A percentile compares a stretch with the other conserved stretches of the same genome.
Evolutionary conservation across 2,888 invertebrate species (phyloP).

Genomic region (Pachliopta kotzebuea): DNA sequence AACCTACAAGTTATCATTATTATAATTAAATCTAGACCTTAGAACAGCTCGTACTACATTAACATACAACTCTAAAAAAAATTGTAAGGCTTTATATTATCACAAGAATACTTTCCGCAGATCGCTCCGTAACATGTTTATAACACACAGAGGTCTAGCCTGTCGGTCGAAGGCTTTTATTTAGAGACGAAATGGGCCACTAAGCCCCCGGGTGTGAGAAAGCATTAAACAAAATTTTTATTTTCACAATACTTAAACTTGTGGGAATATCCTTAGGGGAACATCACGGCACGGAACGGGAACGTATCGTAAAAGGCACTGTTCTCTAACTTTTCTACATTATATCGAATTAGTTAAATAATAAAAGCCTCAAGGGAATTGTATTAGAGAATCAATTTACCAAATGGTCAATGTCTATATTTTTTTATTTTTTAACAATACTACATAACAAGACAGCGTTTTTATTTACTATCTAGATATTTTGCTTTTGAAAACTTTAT

Average conservation of each 20-base stretch:
- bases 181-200: conserved; percentile 65
- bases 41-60: too few species aligned
- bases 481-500: too few species aligned
- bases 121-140: conserved; percentile 38
- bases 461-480: too few species aligned
- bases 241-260: conserved; percentile 47
- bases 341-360: background rate
- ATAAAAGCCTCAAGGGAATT: background rate
- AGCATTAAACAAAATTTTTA: conserved; percentile 63
- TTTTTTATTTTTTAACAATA: too few species aligned
- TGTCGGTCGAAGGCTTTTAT: conserved; percentile 58
- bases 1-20: too few species aligned
- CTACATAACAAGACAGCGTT: too few species aligned
- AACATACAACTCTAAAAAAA: too few species aligned
- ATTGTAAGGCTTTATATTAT: background rate
- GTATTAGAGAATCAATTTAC: background rate
- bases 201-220: conserved; percentile 46
- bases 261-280: conserved; percentile 54
- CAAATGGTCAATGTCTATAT: background rate
- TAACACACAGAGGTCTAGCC: conserved; percentile 56
- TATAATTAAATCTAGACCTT: too few species aligned
- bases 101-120: background rate
- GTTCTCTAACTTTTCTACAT: background rate
- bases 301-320: background rate
- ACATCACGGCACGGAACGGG: conserved; percentile 38